Evolutionary conservation across 2,113 vertebrate genomes (phyloP), one percentile per base, ranked within the genome.

Genomic region (Antigone vipio): DNA sequence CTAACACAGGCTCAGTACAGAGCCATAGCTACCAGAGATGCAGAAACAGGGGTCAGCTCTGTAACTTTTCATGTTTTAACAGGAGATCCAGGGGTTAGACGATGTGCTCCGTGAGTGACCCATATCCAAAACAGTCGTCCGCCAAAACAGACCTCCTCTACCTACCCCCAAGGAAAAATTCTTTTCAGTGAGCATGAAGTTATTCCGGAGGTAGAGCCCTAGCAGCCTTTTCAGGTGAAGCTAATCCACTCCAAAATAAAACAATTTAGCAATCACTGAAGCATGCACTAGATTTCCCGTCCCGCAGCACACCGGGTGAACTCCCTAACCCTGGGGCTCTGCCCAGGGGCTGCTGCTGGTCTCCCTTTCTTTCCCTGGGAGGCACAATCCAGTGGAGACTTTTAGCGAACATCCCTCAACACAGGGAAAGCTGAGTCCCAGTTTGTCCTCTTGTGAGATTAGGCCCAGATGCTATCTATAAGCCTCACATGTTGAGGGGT

Each of bases 81-180:
- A 40, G 27, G 45, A 68, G 15, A 73, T 42, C 19, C 32, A 75
- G 8, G 11, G 20, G 5, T 45, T 38, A 60, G 59, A 88, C 11
- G 13, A 50, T 1, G 32, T 0, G 2, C 7, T 82, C 27, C 3
- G 1, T 18, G 22, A 71, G 15, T 0, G 0, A 27, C 15, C 18
- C 4, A 3, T 15, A 21, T 34, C 73, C 72, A 45, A 32, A 84
- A 69, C 12, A 73, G 40, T 21, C 9, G 15, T 64, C 45, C 80
- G 53, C 18, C 59, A 62, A 56, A 87, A 80, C 4, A 84, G 20
- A 88, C 12, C 23, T 49, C 24, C 17, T 21, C 11, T 63, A 64
- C 40, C 35, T 5, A 9, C 15, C 4, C 24, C 32, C 18, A 29
- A 9, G 24, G 16, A 67, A 58, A 85, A 67, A 47, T 34, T 11